phyloP scores from a whole-genome alignment of 2,888 invertebrate genomes.

The Vanessa cardui region DNA sequence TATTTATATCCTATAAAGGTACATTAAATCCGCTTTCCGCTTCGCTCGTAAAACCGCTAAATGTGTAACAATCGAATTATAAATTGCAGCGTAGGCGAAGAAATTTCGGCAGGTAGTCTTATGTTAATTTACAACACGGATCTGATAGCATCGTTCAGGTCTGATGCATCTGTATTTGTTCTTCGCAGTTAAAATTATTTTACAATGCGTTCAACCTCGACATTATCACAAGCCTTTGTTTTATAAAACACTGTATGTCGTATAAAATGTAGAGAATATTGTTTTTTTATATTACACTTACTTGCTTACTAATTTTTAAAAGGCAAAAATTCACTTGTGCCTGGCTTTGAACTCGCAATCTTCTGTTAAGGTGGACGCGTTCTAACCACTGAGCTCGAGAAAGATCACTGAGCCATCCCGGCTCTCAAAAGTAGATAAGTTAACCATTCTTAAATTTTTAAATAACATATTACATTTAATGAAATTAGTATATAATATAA shows the following conservation, averaged over 20 bases:
- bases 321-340: too few species aligned
- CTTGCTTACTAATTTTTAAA: too few species aligned
- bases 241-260: neutral
- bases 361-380: too few species aligned
- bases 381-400: too few species aligned
- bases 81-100: conserved; percentile 63
- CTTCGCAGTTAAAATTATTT: conserved; percentile 25
- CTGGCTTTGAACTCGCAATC: too few species aligned
- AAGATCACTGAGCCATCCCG: too few species aligned
- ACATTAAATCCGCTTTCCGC: neutral
- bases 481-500: neutral
- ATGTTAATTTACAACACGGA: conserved; percentile 59
- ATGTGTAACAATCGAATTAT: conserved; percentile 38
- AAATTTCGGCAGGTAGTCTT: conserved; percentile 76
- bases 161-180: conserved; percentile 46
- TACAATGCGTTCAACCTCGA: conserved; percentile 20
- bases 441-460: too few species aligned
- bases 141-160: conserved; percentile 57
- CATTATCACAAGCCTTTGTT: conserved; percentile 27
- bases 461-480: too few species aligned
- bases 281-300: neutral
- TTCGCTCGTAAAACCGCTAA: conserved; percentile 39
- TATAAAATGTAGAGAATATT: conserved; percentile 7
- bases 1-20: too few species aligned
- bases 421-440: too few species aligned